A percentile compares a stretch with the other conserved stretches of the same genome.
phyloP scores from a whole-genome alignment of 2,797 vertebrate species.

The Gallinago solitaria region DNA sequence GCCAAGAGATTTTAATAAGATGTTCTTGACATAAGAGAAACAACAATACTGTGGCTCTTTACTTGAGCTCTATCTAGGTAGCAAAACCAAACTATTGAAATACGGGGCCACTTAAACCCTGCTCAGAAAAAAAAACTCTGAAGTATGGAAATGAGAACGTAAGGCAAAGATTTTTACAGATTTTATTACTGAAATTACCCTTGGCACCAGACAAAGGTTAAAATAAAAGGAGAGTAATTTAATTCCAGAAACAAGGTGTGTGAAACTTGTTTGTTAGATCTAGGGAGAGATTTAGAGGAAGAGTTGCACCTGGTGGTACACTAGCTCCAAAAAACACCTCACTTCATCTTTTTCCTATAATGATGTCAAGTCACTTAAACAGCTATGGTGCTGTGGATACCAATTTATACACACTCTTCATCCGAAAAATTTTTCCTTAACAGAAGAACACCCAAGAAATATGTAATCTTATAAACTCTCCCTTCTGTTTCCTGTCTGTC shows the following conservation, averaged over 20 bases:
- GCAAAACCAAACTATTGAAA: neutral
- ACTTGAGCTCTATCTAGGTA: neutral
- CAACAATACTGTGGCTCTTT: neutral
- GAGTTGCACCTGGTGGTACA: neutral
- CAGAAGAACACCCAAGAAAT: neutral
- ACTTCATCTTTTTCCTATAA: neutral
- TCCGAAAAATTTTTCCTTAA: neutral
- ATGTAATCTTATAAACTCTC: neutral
- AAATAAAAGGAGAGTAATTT: neutral
- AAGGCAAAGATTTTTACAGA: neutral
- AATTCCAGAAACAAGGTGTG: neutral
- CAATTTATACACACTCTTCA: neutral
- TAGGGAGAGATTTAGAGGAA: neutral
- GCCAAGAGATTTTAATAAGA: neutral
- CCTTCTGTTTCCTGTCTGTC: neutral
- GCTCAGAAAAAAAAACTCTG: neutral
- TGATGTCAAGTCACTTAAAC: neutral
- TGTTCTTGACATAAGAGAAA: neutral
- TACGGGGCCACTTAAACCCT: accelerated
- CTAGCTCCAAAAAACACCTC: neutral
- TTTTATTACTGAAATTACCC: neutral
- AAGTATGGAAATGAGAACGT: neutral
- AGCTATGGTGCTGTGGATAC: neutral
- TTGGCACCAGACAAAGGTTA: neutral
- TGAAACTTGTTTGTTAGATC: neutral